Evolutionary conservation across 2,113 vertebrate genomes (phyloP).

Genomic region (Bos javanicus): DNA sequence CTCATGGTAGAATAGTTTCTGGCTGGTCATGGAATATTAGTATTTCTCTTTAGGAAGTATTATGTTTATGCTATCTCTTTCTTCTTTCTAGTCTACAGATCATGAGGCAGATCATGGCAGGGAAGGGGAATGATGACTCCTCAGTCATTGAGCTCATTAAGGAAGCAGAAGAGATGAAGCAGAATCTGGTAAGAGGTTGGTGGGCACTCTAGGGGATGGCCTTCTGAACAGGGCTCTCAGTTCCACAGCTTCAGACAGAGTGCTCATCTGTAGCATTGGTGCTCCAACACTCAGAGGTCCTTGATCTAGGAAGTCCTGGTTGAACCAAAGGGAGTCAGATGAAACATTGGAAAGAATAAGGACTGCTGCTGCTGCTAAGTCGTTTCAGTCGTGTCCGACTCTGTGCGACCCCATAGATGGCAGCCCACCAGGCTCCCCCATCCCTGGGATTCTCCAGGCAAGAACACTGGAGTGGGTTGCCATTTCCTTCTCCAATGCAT

Average conservation of each 20-base stretch:
- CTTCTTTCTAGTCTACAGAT: conserved; percentile 65
- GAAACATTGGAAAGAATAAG: neutral
- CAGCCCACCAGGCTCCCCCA: too few relatives aligned
- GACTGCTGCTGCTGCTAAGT: too few relatives aligned
- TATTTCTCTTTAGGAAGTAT: neutral
- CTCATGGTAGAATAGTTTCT: neutral
- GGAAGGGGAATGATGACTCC: conserved; percentile 52
- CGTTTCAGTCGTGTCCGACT: too few relatives aligned
- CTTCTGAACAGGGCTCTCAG: neutral
- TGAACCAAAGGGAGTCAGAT: neutral
- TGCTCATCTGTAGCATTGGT: neutral
- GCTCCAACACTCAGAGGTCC: neutral
- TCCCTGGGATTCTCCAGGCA: too few relatives aligned
- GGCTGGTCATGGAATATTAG: neutral
- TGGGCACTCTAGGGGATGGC: neutral
- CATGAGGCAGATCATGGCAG: conserved; percentile 68
- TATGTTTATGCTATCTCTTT: neutral
- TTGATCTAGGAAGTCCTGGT: conserved; percentile 1
- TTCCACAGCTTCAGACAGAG: neutral
- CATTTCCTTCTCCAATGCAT: too few relatives aligned
- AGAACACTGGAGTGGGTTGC: too few relatives aligned
- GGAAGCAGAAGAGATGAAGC: conserved; percentile 70
- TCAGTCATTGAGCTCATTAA: conserved; percentile 53
- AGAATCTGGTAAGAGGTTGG: conserved; percentile 61
- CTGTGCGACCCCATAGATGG: too few relatives aligned